These are phyloP conservation scores for Platorchestia sp. DNA, from an alignment of 1,140 invertebrate species.

Conservation along the genomic window DNA sequence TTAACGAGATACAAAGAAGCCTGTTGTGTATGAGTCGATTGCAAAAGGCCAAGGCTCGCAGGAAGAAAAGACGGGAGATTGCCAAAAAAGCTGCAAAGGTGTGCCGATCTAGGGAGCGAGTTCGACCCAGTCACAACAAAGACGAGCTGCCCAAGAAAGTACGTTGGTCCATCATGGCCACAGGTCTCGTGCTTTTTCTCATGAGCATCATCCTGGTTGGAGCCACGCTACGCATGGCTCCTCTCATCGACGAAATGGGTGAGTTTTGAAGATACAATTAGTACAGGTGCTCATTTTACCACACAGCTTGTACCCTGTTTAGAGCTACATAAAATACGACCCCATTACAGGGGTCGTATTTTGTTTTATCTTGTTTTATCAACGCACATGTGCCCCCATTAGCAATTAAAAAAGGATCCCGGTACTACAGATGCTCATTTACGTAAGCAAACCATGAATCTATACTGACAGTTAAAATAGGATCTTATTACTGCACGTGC, in stretches of 20 bases:
- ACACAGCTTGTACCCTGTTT: too few relatives aligned
- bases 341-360: too few relatives aligned
- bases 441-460: too few relatives aligned
- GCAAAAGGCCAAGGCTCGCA: slow-evolving; percentile 60
- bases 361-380: too few relatives aligned
- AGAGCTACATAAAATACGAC: too few relatives aligned
- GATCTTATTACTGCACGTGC: too few relatives aligned
- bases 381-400: too few relatives aligned
- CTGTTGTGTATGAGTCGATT: slow-evolving; percentile 58
- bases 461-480: too few relatives aligned
- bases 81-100: slow-evolving; percentile 20
- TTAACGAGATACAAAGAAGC: slow-evolving; percentile 63
- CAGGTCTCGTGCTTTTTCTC: slow-evolving; percentile 85
- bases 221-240: slow-evolving; percentile 88
- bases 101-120: slow-evolving; percentile 60
- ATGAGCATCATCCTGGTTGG: slow-evolving; percentile 90
- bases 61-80: slow-evolving; percentile 51
- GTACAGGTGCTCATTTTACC: not conserved
- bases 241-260: slow-evolving; percentile 94
- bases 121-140: slow-evolving; percentile 58
- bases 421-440: too few relatives aligned
- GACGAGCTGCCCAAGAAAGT: slow-evolving; percentile 85
- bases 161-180: slow-evolving; percentile 89
- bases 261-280: slow-evolving; percentile 71
- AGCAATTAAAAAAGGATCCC: too few relatives aligned